Evolutionary conservation across 2,797 vertebrate genomes (phyloP).

Genomic region (Podarcis siculus): DNA sequence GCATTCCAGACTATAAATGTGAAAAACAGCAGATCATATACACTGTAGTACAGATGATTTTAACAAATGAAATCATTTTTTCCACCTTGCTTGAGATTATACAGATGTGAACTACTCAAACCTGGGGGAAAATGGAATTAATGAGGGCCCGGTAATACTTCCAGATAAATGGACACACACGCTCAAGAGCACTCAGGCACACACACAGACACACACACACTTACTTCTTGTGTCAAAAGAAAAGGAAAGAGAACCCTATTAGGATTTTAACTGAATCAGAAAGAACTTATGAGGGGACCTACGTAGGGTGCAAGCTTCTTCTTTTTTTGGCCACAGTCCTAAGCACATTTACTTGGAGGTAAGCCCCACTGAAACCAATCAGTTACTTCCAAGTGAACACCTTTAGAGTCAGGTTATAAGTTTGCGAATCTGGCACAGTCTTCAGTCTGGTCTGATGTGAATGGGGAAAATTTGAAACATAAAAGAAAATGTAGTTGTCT

Average conservation of each 20-base stretch:
- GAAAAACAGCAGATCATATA: slow-evolving; percentile 73
- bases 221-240: neutral
- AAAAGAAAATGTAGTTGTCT: slow-evolving; percentile 45
- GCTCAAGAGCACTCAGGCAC: neutral
- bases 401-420: slow-evolving; percentile 3
- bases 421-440: slow-evolving; percentile 15
- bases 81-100: slow-evolving; percentile 56
- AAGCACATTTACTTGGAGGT: neutral
- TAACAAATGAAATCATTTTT: slow-evolving; percentile 58
- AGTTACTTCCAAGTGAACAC: neutral
- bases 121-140: slow-evolving; percentile 26
- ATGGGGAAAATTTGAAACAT: slow-evolving; percentile 47
- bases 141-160: slow-evolving; percentile 29
- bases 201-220: neutral
- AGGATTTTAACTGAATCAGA: slow-evolving; percentile 12
- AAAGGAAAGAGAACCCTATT: neutral
- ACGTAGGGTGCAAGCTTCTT: slow-evolving; percentile 19
- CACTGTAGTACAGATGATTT: slow-evolving; percentile 26
- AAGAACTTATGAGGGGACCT: neutral
- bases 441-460: slow-evolving; percentile 27
- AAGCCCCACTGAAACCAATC: neutral
- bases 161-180: slow-evolving; percentile 15
- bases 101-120: slow-evolving; percentile 59
- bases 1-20: slow-evolving; percentile 66
- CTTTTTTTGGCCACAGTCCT: neutral